phyloP scores from a whole-genome alignment of 2,888 invertebrate species.

The Coleophora deauratella region DNA sequence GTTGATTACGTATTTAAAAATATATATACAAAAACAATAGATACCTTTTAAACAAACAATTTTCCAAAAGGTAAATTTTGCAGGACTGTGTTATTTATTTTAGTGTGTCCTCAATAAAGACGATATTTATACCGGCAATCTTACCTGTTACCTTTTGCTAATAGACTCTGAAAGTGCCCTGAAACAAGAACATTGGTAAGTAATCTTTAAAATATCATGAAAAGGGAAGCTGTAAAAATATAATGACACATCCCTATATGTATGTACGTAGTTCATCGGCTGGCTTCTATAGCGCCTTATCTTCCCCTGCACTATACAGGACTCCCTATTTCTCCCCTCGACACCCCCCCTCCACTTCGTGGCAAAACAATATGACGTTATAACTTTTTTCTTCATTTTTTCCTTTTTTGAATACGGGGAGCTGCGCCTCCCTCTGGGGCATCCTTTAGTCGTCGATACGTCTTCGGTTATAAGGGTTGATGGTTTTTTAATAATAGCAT shows the following conservation, averaged over 20 bases:
- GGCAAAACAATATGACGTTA: conserved; percentile 74
- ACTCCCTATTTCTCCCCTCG: conserved; percentile 32
- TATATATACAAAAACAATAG: no score
- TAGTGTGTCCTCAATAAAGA: no score
- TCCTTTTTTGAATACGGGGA: conserved; percentile 64
- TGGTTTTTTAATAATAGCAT: conserved; percentile 25
- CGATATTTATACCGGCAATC: no score
- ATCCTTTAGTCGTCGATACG: conserved; percentile 54
- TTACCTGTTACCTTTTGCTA: no score
- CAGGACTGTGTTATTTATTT: no score
- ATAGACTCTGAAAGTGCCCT: no score
- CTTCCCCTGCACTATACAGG: conserved; percentile 62
- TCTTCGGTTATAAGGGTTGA: conserved; percentile 43
- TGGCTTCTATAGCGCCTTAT: conserved; percentile 58
- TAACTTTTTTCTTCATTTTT: conserved; percentile 70
- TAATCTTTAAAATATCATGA: no score
- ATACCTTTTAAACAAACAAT: no score
- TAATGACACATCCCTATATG: conserved; percentile 6
- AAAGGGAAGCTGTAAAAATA: conserved; percentile 31
- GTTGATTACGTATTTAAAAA: no score
- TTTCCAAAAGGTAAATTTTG: no score
- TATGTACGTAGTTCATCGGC: conserved; percentile 22
- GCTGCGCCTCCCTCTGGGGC: conserved; percentile 43
- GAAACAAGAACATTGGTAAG: no score
- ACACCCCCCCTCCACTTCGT: conserved; percentile 44